Evolutionary conservation across 2,888 invertebrate genomes (phyloP).

Genomic region (Tenthredo livida): DNA sequence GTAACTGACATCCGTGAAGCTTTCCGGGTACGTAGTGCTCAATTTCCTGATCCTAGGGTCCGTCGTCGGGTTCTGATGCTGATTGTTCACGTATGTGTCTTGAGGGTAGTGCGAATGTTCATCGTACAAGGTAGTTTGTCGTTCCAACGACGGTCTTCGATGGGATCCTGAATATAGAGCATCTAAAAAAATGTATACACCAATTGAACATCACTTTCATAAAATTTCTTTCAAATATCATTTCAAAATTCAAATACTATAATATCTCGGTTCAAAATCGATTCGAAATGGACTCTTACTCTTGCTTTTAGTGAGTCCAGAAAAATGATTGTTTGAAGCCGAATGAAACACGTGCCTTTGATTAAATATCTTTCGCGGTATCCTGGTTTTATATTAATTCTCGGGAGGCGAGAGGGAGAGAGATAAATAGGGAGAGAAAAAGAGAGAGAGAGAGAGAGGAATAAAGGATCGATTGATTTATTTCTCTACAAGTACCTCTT

Average conservation of each 20-base stretch:
- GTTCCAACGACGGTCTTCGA: conserved; percentile 88
- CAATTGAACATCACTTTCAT: not conserved
- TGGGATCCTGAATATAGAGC: conserved; percentile 70
- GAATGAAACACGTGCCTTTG: not conserved
- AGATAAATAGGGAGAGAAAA: not conserved
- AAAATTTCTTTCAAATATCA: not conserved
- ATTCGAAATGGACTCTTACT: not conserved
- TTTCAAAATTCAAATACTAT: not conserved
- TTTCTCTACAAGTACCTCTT: conserved; percentile 62
- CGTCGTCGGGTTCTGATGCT: conserved; percentile 56
- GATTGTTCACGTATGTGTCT: conserved; percentile 70
- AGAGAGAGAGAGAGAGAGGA: not conserved
- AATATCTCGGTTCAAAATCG: not conserved
- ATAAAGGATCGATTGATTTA: conserved; percentile 34
- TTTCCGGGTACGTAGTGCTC: conserved; percentile 74
- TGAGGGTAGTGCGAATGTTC: conserved; percentile 83
- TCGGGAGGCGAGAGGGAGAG: not conserved
- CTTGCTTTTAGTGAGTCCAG: not conserved
- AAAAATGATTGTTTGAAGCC: not conserved
- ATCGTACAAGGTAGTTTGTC: conserved; percentile 89
- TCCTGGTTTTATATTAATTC: conserved; percentile 12
- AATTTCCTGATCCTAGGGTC: conserved; percentile 71
- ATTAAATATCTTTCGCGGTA: not conserved
- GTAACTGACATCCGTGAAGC: conserved; percentile 79
- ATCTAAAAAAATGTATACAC: not conserved